Evolutionary conservation across 2,797 vertebrate species (phyloP), one percentile per base, ranked within the genome.

Genomic region (Apogon talboti): DNA sequence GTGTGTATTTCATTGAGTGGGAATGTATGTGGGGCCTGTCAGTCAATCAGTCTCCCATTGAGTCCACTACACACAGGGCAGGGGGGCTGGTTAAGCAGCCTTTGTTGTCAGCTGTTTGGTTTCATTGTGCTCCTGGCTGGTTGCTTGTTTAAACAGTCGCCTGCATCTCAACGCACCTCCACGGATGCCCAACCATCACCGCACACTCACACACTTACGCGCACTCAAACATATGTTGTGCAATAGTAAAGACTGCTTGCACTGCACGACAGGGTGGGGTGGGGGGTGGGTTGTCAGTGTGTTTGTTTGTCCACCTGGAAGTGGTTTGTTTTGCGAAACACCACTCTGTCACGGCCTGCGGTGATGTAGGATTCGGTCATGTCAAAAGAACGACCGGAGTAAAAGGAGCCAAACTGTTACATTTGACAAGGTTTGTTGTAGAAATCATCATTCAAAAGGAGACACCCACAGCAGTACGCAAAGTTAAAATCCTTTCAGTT

Each of bases 261-360:
- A 12, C 63, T 63, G 53, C 53, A 48, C 12, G 16, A 13, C 62
- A 4, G 56, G 6, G 65, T 28, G 24, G 41, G 41, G 53, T 47
- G 13, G 69, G 67, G 12, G 24, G 57, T 76, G 57, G 24, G 66
- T 76, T 77, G 74, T 77, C 58, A 2, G 59, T 8, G 55, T 89
- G 85, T 82, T 84, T 93, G 89, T 93, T 92, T 93, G 88, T 90
- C 84, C 91, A 94, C 90, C 91, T 93, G 90, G 90, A 86, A 71
- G 69, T 74, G 71, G 79, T 89, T 92, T 87, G 78, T 84, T 90
- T 89, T 86, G 38, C 6, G 56, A 81, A 79, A 83, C 75, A 76
- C 68, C 52, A 18, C 48, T 66, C 67, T 47, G 71, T 72, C 74
- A 71, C 35, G 44, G 78, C 48, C 21, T 19, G 15, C 40, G 66